Evolutionary conservation across 2,113 vertebrate species (phyloP), one percentile per base, ranked within the genome.

Genomic region (Nannobrachium achirus): DNA sequence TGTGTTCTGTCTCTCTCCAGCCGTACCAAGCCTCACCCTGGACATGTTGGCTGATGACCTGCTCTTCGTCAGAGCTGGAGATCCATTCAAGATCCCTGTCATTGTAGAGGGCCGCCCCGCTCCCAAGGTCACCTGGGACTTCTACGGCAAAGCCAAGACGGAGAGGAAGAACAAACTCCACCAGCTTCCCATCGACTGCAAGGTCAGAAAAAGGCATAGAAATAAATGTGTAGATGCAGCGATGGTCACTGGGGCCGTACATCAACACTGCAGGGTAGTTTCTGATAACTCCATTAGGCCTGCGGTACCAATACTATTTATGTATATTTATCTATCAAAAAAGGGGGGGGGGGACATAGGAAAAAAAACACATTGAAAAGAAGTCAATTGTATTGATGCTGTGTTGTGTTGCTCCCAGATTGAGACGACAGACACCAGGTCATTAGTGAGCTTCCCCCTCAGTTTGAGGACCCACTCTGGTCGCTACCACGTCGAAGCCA

Each of bases 101-200:
- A 73, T 93, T 68, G 91, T 98, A 71, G 96, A 90, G 63, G 98
- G 98, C 40, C 96, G 97, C 39, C 96, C 98, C 15, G 88, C 87
- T 77, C 98, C 98, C 62, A 99, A 97, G 91, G 93, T 95, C 40
- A 93, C 93, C 79, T 99, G 98, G 98, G 98, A 99, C 52, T 99
- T 94, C 87, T 92, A 96, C 52, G 98, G 98, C 83, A 95, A 95
- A 86, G 97, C 97, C 65, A 96, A 95, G 85, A 94, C 93, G 7
- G 80, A 93, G 72, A 86, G 93, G 82, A 99, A 98, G 92, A 95
- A 98, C 73, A 95, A 95, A 71, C 75, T 96, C 73, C 95, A 99
- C 83, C 95, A 86, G 11, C 71, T 99, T 76, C 98, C 98, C 7
- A 94, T 96, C 80, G 97, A 93, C 76, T 91, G 91, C 3, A 85